Percentiles rank a stretch among this genome's conserved stretches.
Conservation (phyloP, 2,888 invertebrate genomes). For the Chymomyza procnemis region DNA sequence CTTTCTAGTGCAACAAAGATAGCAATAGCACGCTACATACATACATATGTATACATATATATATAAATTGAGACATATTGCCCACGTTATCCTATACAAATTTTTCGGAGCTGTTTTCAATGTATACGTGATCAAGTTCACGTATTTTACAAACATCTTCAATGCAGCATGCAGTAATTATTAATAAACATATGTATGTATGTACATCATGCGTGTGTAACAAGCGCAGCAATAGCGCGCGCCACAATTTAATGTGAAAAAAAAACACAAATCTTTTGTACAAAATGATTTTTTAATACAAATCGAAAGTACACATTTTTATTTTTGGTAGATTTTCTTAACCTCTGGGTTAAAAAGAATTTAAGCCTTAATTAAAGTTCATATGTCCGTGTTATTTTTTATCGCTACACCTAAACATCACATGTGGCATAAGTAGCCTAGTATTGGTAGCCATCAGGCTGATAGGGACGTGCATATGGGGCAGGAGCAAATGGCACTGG, state of each 20-base stretch:
- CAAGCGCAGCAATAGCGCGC: too few species aligned
- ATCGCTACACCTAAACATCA: slow-evolving; percentile 9
- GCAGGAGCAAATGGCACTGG: slow-evolving; percentile 83
- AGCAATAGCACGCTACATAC: too few species aligned
- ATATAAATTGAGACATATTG: too few species aligned
- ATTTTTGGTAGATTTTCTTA: not conserved
- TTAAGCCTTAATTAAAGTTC: slow-evolving; percentile 8
- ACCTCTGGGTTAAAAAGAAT: not conserved
- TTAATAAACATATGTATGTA: too few species aligned
- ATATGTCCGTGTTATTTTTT: slow-evolving; percentile 16
- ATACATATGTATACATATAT: too few species aligned
- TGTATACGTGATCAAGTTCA: too few species aligned
- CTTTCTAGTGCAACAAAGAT: too few species aligned
- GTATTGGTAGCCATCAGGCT: slow-evolving; percentile 74
- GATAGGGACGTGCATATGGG: slow-evolving; percentile 83
- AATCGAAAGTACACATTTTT: not conserved
- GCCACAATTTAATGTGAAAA: not conserved
- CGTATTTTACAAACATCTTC: too few species aligned
- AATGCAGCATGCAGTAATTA: too few species aligned
- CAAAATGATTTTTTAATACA: not conserved
- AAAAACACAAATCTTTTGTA: not conserved
- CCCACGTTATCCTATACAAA: too few species aligned
- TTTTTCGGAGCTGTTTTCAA: too few species aligned
- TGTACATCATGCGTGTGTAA: too few species aligned
- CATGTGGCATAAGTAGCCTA: slow-evolving; percentile 36